A percentile compares a stretch with the other conserved stretches of the same genome.
Conservation (phyloP, 2,797 vertebrate species). For the Eulemur coronatus region DNA sequence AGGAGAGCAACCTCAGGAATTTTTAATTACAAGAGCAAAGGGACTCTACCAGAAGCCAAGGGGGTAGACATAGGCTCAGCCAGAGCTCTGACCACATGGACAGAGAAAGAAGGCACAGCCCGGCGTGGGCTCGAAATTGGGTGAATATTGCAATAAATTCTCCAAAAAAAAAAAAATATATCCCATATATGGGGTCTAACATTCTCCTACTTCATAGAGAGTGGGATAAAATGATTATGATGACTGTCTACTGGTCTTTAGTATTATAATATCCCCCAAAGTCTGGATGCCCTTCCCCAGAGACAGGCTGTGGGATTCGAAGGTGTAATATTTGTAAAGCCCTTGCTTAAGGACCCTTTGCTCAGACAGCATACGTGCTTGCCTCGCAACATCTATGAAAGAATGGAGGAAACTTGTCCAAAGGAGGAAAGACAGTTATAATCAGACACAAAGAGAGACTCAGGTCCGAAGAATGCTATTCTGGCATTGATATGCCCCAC, state of each 20-base stretch:
- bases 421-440: not conserved
- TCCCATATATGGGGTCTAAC: not conserved
- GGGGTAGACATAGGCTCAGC: not conserved
- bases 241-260: not conserved
- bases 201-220: not conserved
- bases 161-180: not conserved
- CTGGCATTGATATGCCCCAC: not conserved
- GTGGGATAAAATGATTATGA: not conserved
- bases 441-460: not conserved
- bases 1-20: not conserved
- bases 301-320: not conserved
- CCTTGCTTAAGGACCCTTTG: not conserved
- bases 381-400: not conserved
- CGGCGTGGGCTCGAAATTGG: not conserved
- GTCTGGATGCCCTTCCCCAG: not conserved
- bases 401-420: not conserved
- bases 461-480: not conserved
- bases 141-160: not conserved
- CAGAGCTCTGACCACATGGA: not conserved
- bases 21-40: conserved; percentile 15
- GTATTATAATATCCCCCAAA: not conserved
- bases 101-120: not conserved
- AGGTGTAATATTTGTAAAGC: not conserved
- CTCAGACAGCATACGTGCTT: not conserved
- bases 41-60: not conserved